These are phyloP conservation scores for Rafetus swinhoei DNA, from an alignment of 2,113 vertebrate genomes.

Conservation along the genomic window DNA sequence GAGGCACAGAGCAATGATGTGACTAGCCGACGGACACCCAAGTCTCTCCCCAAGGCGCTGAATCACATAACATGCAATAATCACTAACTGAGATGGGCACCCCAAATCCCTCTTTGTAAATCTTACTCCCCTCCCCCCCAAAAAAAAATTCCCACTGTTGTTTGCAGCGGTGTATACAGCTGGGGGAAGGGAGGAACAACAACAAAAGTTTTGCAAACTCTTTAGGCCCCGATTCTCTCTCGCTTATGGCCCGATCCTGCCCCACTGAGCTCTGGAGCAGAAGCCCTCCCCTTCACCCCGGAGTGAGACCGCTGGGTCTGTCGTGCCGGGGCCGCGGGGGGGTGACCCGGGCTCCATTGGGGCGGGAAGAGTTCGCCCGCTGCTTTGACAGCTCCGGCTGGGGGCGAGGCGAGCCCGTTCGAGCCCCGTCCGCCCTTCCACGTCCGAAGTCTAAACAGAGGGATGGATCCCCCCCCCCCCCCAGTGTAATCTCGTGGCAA, in stretches of 20 bases:
- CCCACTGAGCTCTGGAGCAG: background rate
- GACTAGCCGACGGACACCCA: background rate
- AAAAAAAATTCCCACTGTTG: no score
- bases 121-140: background rate
- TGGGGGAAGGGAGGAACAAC: background rate
- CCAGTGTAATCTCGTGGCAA: no score
- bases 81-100: background rate
- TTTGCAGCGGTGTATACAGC: background rate
- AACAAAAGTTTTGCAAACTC: background rate
- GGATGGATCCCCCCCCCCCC: background rate
- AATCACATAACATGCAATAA: background rate
- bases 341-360: background rate
- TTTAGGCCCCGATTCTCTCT: background rate
- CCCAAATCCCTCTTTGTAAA: background rate
- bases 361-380: background rate
- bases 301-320: background rate
- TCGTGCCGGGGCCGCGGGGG: background rate
- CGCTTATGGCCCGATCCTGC: background rate
- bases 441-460: background rate
- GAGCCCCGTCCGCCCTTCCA: background rate
- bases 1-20: background rate
- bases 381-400: background rate
- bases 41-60: background rate
- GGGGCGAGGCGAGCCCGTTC: no score
- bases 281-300: background rate